Evolutionary conservation across 2,113 vertebrate species (phyloP).

Genomic region (Marmota flaviventris): DNA sequence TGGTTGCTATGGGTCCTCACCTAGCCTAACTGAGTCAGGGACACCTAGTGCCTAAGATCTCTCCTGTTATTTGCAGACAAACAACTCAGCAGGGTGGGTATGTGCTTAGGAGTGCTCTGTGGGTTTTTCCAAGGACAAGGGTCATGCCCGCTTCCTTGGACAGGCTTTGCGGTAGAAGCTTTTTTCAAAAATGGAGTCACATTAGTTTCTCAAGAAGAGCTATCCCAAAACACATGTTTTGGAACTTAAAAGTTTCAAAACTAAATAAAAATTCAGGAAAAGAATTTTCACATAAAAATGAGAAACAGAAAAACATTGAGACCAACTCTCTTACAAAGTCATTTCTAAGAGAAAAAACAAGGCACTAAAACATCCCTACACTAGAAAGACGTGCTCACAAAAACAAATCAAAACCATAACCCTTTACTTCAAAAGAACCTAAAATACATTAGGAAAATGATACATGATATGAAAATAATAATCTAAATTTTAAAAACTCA

Average conservation of each 20-base stretch:
- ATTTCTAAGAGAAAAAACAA: conserved; percentile 30
- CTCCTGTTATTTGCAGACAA: too few relatives aligned
- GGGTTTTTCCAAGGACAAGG: too few relatives aligned
- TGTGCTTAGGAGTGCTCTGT: too few relatives aligned
- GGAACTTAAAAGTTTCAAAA: not conserved
- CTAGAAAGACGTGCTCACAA: not conserved
- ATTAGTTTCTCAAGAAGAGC: not conserved
- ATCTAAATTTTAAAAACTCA: conserved; percentile 7
- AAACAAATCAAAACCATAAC: not conserved
- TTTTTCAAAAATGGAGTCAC: too few relatives aligned
- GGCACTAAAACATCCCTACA: not conserved
- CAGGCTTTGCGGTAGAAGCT: too few relatives aligned
- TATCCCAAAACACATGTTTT: not conserved
- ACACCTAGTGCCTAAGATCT: too few relatives aligned
- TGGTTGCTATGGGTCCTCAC: too few relatives aligned
- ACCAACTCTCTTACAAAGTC: not conserved
- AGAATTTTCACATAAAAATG: not conserved
- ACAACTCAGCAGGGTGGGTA: too few relatives aligned
- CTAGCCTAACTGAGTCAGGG: too few relatives aligned
- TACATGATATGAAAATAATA: not conserved
- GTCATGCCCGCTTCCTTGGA: too few relatives aligned
- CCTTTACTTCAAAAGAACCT: not conserved
- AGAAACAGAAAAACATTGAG: conserved; percentile 1
- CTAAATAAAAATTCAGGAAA: not conserved
- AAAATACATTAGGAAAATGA: conserved; percentile 1